phyloP scores from a whole-genome alignment of 2,888 invertebrate species.

The Drosophila niveifrons region DNA sequence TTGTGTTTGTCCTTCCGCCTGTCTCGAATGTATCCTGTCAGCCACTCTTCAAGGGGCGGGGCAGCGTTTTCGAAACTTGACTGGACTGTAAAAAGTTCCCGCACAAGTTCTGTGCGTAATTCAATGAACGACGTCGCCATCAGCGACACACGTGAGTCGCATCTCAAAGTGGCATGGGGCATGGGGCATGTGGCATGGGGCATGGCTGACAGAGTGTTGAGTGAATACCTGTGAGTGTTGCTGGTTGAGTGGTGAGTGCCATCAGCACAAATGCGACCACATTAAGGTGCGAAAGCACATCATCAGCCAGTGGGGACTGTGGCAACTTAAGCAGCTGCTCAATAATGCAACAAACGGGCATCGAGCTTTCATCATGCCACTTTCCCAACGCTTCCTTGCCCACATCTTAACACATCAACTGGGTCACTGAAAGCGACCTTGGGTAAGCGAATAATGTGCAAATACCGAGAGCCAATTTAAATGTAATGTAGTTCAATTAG shows the following conservation, averaged over 20 bases:
- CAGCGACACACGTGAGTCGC: constrained; percentile 69
- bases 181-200: no score
- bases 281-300: constrained; percentile 65
- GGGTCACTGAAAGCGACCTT: constrained; percentile 52
- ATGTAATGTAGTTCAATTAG: not conserved
- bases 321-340: constrained; percentile 46
- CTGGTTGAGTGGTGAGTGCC: constrained; percentile 14
- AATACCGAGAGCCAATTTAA: not conserved
- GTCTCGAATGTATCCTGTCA: constrained; percentile 47
- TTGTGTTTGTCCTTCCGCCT: not conserved
- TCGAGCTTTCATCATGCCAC: constrained; percentile 12
- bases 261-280: constrained; percentile 64
- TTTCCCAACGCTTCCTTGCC: no score
- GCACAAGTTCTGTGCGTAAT: constrained; percentile 62
- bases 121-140: constrained; percentile 73
- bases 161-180: constrained; percentile 29
- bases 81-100: constrained; percentile 37
- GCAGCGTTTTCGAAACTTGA: constrained; percentile 57
- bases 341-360: constrained; percentile 54
- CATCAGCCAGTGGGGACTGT: constrained; percentile 23
- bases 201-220: constrained; percentile 10
- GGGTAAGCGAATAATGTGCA: constrained; percentile 9
- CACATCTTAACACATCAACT: constrained; percentile 39
- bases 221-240: constrained; percentile 13
- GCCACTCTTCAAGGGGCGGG: constrained; percentile 61